Percentiles rank a stretch among this genome's conserved stretches.
Evolutionary conservation across 2,888 invertebrate species (phyloP).

Genomic region (Digitonthophagus gazella): DNA sequence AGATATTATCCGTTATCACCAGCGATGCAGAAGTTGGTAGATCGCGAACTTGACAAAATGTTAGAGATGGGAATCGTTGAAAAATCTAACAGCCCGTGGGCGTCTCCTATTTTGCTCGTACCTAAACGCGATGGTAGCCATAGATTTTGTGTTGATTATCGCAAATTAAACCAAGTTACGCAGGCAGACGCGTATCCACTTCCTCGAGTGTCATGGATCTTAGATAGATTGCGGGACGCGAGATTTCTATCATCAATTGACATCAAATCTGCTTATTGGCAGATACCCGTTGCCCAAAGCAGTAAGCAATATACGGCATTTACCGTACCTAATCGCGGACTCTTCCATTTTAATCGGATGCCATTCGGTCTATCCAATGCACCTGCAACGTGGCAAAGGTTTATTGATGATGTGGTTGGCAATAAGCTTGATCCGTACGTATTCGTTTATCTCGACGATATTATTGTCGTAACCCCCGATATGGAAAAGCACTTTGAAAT

Average conservation of each 20-base stretch:
- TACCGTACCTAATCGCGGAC: slow-evolving; percentile 36
- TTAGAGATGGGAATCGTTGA: too few relatives aligned
- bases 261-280: slow-evolving; percentile 34
- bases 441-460: slow-evolving; percentile 28
- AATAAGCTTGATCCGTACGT: slow-evolving; percentile 31
- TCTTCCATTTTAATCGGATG: slow-evolving; percentile 39
- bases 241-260: slow-evolving; percentile 34
- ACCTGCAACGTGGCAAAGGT: slow-evolving; percentile 38
- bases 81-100: too few relatives aligned
- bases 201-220: slow-evolving; percentile 33
- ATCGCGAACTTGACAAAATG: slow-evolving; percentile 31
- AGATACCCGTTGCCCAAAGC: slow-evolving; percentile 31
- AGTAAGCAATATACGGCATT: slow-evolving; percentile 38
- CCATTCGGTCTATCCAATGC: slow-evolving; percentile 39
- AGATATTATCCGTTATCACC: slow-evolving; percentile 1
- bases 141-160: too few relatives aligned
- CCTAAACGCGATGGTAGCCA: too few relatives aligned
- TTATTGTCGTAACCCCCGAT: slow-evolving; percentile 17
- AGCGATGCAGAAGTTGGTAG: slow-evolving; percentile 35
- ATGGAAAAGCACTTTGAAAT: slow-evolving; percentile 26
- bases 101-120: too few relatives aligned
- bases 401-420: slow-evolving; percentile 36
- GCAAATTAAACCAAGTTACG: slow-evolving; percentile 35
- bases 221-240: slow-evolving; percentile 32
- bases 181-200: slow-evolving; percentile 36